These are phyloP conservation scores for Pogonomyrmex californicus DNA, from an alignment of 1,140 invertebrate species.

Conservation along the genomic window DNA sequence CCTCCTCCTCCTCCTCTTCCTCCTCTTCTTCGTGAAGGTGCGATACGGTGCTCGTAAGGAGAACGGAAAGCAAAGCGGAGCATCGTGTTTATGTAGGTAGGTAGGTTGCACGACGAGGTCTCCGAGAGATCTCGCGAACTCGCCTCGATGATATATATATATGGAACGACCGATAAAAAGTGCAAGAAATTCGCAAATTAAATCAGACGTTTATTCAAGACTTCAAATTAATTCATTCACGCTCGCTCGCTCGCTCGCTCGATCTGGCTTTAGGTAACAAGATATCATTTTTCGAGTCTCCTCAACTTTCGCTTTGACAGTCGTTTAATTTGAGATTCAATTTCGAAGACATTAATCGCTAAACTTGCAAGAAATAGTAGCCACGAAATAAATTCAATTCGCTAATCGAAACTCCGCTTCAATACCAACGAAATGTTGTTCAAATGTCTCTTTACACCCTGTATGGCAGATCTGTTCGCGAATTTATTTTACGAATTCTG, in stretches of 20 bases:
- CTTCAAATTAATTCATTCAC: neutral
- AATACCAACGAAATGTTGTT: neutral
- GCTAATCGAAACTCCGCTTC: neutral
- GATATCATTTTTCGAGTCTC: neutral
- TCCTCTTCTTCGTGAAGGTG: constrained; percentile 69
- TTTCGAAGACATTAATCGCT: neutral
- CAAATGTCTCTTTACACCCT: neutral
- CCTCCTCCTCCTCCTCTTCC: constrained; percentile 56
- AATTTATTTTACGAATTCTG: constrained; percentile 2
- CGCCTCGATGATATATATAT: constrained; percentile 38
- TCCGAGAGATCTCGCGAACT: constrained; percentile 66
- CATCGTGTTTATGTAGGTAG: constrained; percentile 80
- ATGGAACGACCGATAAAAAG: constrained; percentile 22
- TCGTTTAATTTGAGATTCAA: neutral
- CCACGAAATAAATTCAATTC: neutral
- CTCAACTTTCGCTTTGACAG: neutral
- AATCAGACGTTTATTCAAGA: neutral
- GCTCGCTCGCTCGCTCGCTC: neutral
- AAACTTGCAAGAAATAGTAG: neutral
- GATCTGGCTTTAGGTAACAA: neutral
- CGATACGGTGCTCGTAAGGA: constrained; percentile 75
- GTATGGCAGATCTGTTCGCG: neutral
- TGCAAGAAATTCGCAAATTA: constrained; percentile 22
- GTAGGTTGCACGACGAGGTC: constrained; percentile 77
- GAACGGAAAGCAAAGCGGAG: constrained; percentile 79